These are phyloP conservation scores for Lemur catta DNA, from an alignment of 2,797 vertebrate species.

Conservation along the genomic window DNA sequence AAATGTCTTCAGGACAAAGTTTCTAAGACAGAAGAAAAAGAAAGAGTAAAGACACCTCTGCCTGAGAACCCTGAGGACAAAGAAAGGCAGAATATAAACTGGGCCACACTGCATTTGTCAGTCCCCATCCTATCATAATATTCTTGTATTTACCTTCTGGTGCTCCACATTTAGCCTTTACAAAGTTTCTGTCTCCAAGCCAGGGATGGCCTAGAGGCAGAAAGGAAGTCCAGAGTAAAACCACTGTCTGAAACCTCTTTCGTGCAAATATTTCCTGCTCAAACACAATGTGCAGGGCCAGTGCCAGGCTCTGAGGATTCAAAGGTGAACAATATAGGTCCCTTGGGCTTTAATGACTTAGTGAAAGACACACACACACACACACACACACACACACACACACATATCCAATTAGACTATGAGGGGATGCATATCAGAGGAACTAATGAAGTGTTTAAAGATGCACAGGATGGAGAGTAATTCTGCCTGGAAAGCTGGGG, in stretches of 20 bases:
- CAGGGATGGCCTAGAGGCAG: neutral
- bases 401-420: neutral
- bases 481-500: neutral
- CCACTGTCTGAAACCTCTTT: neutral
- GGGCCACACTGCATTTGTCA: neutral
- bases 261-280: neutral
- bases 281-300: neutral
- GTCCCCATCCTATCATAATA: neutral
- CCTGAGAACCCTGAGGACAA: neutral
- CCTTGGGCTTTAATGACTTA: neutral
- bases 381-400: neutral
- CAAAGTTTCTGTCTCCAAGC: neutral
- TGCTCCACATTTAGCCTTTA: neutral
- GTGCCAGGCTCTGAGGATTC: neutral
- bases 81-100: neutral
- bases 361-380: no score
- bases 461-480: neutral
- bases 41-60: neutral
- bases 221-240: neutral
- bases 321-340: neutral
- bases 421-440: neutral
- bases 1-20: slow-evolving; percentile 12
- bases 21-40: neutral
- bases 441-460: neutral
- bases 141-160: neutral